These are phyloP conservation scores for Drosophila koepferae DNA, from an alignment of 2,888 invertebrate species.

Conservation along the genomic window DNA sequence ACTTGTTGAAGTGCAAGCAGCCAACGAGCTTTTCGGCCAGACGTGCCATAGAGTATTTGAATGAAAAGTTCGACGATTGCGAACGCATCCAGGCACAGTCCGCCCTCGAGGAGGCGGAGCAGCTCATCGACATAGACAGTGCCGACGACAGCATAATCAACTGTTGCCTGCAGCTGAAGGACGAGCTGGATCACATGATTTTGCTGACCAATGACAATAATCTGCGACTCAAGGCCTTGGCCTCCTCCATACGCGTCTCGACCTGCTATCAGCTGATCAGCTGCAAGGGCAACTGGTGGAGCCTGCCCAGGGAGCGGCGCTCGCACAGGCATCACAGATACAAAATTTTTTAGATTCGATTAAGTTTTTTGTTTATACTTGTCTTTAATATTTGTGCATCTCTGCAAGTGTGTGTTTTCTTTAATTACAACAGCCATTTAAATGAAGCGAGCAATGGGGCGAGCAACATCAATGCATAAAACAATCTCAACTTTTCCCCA, in stretches of 20 bases:
- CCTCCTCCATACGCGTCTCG: slow-evolving; percentile 82
- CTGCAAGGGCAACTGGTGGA: slow-evolving; percentile 9
- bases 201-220: slow-evolving; percentile 86
- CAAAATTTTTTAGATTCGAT: background rate
- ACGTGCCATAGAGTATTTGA: slow-evolving; percentile 37
- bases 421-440: slow-evolving; percentile 43
- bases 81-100: slow-evolving; percentile 84
- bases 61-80: slow-evolving; percentile 40
- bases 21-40: slow-evolving; percentile 2
- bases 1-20: slow-evolving; percentile 58
- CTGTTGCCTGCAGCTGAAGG: slow-evolving; percentile 85
- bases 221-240: slow-evolving; percentile 86
- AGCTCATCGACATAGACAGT: slow-evolving; percentile 83
- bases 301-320: background rate
- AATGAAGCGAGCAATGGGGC: slow-evolving; percentile 11
- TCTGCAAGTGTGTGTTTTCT: slow-evolving; percentile 23
- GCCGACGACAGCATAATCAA: slow-evolving; percentile 86
- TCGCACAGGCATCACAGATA: background rate
- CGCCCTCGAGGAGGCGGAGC: slow-evolving; percentile 84
- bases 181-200: slow-evolving; percentile 82
- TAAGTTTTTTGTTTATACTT: slow-evolving; percentile 1
- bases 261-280: slow-evolving; percentile 73
- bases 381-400: background rate
- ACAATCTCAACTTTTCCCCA: slow-evolving; percentile 51
- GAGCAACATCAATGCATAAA: slow-evolving; percentile 48